Percentiles rank a stretch among this genome's conserved stretches.
These are phyloP conservation scores for Lasioglossum malachurum DNA, from an alignment of 2,888 invertebrate species.

Conservation along the genomic window DNA sequence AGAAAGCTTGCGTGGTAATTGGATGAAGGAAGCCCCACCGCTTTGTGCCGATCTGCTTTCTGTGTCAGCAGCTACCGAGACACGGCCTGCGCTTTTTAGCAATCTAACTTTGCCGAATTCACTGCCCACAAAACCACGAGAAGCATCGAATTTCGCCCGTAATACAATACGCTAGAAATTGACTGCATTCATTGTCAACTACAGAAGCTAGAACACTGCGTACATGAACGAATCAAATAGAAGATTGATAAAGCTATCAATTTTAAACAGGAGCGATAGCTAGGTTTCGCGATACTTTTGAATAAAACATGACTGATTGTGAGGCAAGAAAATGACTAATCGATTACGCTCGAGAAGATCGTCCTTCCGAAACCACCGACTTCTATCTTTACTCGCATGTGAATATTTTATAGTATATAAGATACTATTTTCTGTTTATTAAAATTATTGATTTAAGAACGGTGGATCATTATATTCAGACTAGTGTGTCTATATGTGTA, in stretches of 20 bases:
- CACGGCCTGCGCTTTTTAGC: neutral
- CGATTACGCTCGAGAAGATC: neutral
- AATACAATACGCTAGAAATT: neutral
- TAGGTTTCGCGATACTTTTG: neutral
- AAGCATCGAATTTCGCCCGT: neutral
- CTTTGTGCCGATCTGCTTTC: constrained; percentile 75
- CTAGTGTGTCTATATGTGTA: no score
- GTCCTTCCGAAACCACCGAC: neutral
- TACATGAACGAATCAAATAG: neutral
- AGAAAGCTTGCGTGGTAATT: constrained; percentile 78
- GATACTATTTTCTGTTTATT: neutral
- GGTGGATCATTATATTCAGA: no score
- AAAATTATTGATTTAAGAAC: no score
- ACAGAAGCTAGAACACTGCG: no score
- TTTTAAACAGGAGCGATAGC: neutral
- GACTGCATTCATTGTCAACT: neutral
- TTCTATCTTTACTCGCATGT: neutral
- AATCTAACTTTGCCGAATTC: neutral
- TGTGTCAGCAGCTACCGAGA: constrained; percentile 75
- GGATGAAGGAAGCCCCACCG: constrained; percentile 81
- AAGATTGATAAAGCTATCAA: neutral
- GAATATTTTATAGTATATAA: neutral
- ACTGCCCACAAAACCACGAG: neutral
- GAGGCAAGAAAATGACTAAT: no score
- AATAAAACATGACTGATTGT: no score